Conservation (phyloP, 1,140 invertebrate species). For the Radopholus similis region DNA sequence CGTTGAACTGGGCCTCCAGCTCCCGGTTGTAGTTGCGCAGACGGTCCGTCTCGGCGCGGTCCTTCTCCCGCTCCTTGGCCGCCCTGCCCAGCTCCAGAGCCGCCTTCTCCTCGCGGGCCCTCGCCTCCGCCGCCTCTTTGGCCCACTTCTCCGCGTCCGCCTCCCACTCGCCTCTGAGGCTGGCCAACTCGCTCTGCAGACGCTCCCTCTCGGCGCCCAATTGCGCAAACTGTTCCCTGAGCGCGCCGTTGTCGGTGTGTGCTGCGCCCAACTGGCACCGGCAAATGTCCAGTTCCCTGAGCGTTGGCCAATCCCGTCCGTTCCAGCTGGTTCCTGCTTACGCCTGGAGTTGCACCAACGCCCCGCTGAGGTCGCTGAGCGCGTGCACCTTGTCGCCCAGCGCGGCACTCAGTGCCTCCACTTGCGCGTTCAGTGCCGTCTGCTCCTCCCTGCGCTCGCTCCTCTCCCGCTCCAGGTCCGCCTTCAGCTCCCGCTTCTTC, state of each 20-base stretch:
- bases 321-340: neutral
- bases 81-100: constrained; percentile 30
- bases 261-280: constrained; percentile 9
- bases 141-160: constrained; percentile 9
- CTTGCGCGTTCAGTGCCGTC: neutral
- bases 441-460: constrained; percentile 19
- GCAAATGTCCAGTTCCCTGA: constrained; percentile 17
- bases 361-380: neutral
- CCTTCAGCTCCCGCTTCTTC: constrained; percentile 49
- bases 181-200: constrained; percentile 11
- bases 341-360: constrained; percentile 4
- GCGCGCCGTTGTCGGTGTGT: neutral
- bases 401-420: constrained; percentile 8
- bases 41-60: constrained; percentile 25
- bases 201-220: constrained; percentile 4
- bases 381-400: constrained; percentile 7
- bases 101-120: constrained; percentile 1
- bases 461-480: constrained; percentile 39
- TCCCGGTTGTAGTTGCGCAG: constrained; percentile 48
- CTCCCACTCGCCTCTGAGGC: constrained; percentile 24
- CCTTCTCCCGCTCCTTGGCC: neutral
- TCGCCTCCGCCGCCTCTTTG: constrained; percentile 16
- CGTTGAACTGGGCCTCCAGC: constrained; percentile 49
- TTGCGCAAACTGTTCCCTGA: constrained; percentile 4
- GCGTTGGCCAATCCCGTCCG: neutral